These are phyloP conservation scores for Tuberolachnus salignus DNA, from an alignment of 2,888 invertebrate species.

Conservation along the genomic window DNA sequence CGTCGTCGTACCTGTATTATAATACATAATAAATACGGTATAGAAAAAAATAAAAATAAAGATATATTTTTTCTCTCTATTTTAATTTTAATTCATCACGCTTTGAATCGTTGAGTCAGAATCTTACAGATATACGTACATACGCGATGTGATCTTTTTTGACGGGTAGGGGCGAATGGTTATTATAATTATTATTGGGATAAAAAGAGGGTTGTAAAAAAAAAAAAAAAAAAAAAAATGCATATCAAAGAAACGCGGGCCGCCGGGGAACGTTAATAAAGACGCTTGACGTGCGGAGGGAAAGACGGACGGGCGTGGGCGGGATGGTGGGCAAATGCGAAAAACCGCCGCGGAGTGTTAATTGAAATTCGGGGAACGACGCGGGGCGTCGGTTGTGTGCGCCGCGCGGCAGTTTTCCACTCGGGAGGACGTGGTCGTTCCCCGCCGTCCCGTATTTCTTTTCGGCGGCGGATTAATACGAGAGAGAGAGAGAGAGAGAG, in stretches of 20 bases:
- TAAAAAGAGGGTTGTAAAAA: neutral
- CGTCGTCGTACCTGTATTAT: no score
- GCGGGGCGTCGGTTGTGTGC: neutral
- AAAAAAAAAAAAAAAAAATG: constrained; percentile 18
- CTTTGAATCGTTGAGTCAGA: no score
- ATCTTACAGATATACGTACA: no score
- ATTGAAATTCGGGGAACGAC: constrained; percentile 37
- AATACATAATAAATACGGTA: no score
- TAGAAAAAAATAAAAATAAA: no score
- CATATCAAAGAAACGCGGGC: no score
- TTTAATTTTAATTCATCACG: no score
- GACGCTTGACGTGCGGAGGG: neutral
- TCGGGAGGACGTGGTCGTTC: neutral
- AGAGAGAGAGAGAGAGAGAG: neutral
- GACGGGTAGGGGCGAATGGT: no score
- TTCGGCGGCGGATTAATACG: no score
- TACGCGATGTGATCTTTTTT: no score
- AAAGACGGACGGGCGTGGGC: neutral
- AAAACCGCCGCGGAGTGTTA: constrained; percentile 17
- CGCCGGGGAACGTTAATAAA: constrained; percentile 1
- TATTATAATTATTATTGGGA: neutral
- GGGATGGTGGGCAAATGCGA: no score
- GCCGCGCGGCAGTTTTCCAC: neutral
- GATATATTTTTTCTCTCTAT: no score
- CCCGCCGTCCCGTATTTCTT: neutral